Evolutionary conservation across 2,113 vertebrate species (phyloP).

Genomic region (Actinemys pallida): DNA sequence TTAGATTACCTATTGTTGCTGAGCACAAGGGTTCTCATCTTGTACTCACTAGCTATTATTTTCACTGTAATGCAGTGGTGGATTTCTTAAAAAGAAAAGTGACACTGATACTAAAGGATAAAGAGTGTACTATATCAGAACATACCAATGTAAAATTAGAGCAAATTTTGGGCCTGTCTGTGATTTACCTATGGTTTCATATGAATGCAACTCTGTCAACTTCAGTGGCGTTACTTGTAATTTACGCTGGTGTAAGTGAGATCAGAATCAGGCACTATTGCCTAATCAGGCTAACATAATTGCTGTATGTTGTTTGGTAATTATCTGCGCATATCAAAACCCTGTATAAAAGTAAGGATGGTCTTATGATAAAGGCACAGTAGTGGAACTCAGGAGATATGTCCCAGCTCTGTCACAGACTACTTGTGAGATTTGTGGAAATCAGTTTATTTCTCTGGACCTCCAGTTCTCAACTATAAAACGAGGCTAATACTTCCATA

Average conservation of each 20-base stretch:
- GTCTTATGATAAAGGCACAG: neutral
- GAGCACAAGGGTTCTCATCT: conserved; percentile 1
- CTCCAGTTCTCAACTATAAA: neutral
- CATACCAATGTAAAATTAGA: neutral
- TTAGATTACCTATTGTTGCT: neutral
- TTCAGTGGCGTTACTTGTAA: neutral
- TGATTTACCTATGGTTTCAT: neutral
- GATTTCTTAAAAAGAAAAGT: neutral
- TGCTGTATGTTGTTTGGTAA: neutral
- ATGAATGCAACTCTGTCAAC: neutral
- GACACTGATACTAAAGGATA: neutral
- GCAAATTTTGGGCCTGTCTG: neutral
- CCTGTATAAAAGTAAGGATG: neutral
- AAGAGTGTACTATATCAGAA: neutral
- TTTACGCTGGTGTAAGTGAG: neutral
- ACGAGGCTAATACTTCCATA: neutral
- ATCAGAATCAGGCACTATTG: neutral
- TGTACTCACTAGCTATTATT: neutral
- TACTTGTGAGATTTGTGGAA: neutral
- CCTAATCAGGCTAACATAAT: neutral
- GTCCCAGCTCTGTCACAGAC: neutral
- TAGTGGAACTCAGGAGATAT: neutral
- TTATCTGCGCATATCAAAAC: neutral
- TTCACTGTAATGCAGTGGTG: neutral
- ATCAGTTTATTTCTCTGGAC: neutral